These are phyloP conservation scores for Electrophaes corylata DNA, from an alignment of 2,888 invertebrate species.

Conservation along the genomic window DNA sequence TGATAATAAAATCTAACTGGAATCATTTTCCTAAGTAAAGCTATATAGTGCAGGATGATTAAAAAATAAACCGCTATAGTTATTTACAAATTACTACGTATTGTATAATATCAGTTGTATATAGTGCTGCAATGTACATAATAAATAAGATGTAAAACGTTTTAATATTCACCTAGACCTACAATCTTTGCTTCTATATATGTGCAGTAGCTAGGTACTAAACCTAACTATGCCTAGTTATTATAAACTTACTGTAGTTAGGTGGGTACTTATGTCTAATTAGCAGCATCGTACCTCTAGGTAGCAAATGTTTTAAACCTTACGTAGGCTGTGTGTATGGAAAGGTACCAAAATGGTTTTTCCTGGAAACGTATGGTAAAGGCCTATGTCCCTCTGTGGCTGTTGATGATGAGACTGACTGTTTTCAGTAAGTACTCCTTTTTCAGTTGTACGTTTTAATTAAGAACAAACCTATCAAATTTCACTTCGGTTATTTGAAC, in stretches of 20 bases:
- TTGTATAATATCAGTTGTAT: too few relatives aligned
- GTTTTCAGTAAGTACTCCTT: constrained; percentile 9
- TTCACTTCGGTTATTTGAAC: constrained; percentile 42
- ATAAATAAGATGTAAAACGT: too few relatives aligned
- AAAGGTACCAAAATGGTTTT: too few relatives aligned
- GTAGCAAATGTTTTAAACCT: neutral
- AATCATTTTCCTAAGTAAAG: neutral
- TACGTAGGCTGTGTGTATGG: too few relatives aligned
- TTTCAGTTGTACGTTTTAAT: constrained; percentile 18
- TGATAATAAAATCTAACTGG: neutral
- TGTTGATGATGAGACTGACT: too few relatives aligned
- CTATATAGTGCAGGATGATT: neutral
- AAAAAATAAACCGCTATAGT: too few relatives aligned
- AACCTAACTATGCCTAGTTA: neutral
- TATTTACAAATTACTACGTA: too few relatives aligned
- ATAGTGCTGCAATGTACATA: too few relatives aligned
- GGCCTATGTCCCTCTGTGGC: too few relatives aligned
- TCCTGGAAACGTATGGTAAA: too few relatives aligned
- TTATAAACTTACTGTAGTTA: neutral
- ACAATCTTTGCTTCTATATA: too few relatives aligned
- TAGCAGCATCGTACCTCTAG: neutral
- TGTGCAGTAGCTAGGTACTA: neutral
- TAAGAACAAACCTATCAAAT: constrained; percentile 25
- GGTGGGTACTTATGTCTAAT: neutral
- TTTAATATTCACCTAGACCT: too few relatives aligned